Percentiles rank a stretch among this genome's conserved stretches.
Evolutionary conservation across 2,113 vertebrate genomes (phyloP).

Genomic region (Peromyscus polionotus): DNA sequence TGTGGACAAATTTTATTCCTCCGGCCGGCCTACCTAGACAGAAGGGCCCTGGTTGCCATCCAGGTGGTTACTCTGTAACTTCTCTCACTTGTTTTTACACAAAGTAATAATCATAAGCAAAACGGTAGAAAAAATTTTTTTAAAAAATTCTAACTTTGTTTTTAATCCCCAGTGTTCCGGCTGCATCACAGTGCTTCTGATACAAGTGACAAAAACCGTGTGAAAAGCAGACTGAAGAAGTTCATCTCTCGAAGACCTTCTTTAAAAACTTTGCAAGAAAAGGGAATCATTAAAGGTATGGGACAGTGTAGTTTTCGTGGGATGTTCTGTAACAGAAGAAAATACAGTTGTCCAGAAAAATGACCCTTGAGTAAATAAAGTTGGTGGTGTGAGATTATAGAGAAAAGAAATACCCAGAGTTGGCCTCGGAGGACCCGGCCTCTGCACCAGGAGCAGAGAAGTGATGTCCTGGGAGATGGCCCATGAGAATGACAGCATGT

Average conservation of each 20-base stretch:
- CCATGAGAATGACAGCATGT: background rate
- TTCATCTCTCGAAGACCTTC: constrained; percentile 94
- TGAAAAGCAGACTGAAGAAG: constrained; percentile 95
- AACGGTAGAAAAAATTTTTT: constrained; percentile 50
- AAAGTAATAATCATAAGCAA: constrained; percentile 76
- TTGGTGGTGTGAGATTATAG: background rate
- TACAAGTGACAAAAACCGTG: constrained; percentile 91
- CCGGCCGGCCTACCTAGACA: background rate
- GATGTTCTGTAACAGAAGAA: constrained; percentile 19
- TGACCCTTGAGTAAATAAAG: constrained; percentile 34
- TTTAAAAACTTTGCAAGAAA: constrained; percentile 94
- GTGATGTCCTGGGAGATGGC: background rate
- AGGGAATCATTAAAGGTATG: constrained; percentile 95
- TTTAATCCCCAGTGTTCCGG: constrained; percentile 89
- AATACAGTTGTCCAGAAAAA: constrained; percentile 34
- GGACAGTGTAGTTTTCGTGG: constrained; percentile 23
- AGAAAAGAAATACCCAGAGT: background rate
- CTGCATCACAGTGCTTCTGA: constrained; percentile 94
- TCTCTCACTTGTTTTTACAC: constrained; percentile 65
- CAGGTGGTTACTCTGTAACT: constrained; percentile 21
- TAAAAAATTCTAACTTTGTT: constrained; percentile 43
- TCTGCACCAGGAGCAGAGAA: background rate
- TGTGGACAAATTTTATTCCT: constrained; percentile 24
- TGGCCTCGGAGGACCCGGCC: background rate
- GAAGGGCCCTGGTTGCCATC: background rate